Conservation (phyloP, 53 echinoderm and acorn worm species). For the Actinopyga echinites region DNA sequence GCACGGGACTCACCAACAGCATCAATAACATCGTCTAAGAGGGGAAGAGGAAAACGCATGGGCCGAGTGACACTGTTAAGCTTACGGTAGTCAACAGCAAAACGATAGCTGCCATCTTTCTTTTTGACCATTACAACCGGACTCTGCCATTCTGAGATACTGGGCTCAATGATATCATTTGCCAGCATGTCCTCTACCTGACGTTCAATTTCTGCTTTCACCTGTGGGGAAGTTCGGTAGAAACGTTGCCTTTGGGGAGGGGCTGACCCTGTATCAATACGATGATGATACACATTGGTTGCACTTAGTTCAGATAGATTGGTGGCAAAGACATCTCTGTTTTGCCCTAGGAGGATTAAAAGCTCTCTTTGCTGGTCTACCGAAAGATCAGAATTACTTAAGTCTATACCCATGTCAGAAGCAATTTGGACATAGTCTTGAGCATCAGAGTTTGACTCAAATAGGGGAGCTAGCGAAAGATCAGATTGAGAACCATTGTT, state of each 20-base stretch:
- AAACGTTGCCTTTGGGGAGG: conserved; percentile 38
- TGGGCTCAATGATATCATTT: background rate
- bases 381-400: background rate
- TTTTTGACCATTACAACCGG: conserved; percentile 49
- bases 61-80: conserved; percentile 35
- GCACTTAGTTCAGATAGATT: conserved; percentile 34
- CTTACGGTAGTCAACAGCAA: conserved; percentile 50
- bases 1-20: conserved; percentile 49
- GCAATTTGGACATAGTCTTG: background rate
- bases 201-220: conserved; percentile 45
- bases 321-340: conserved; percentile 26
- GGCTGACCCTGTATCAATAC: conserved; percentile 44
- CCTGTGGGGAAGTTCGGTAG: conserved; percentile 38
- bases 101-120: conserved; percentile 32
- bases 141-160: conserved; percentile 36
- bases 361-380: background rate
- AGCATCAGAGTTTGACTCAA: no score
- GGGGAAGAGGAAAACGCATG: conserved; percentile 49
- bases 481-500: no score
- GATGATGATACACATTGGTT: conserved; percentile 1
- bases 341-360: background rate
- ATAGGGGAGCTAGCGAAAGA: no score
- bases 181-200: conserved; percentile 38
- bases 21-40: conserved; percentile 45
- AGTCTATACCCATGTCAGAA: background rate